Evolutionary conservation across 92 coral and sea anemone species (phyloP), one percentile per base, ranked within the genome.

Genomic region (Epizoanthus ramosus): DNA sequence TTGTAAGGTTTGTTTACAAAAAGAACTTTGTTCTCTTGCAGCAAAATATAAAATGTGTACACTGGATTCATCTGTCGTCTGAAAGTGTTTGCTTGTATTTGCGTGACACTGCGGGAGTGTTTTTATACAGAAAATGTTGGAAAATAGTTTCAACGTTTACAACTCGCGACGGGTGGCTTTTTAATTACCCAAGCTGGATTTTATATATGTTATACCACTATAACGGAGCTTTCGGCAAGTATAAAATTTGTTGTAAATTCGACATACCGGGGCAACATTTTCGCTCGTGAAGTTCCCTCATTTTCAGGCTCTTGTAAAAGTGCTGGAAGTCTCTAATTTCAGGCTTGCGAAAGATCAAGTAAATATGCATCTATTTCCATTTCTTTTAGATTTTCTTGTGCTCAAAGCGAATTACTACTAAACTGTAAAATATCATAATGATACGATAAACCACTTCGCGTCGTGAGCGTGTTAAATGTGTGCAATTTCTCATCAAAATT

Each of bases 141-240:
- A 67, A 67, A 67, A 13, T 67, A 25, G 41, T 50, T 21, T 10
- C 39, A 1, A n/a, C 52, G 43, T 67, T 67, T 28, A 2, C 43
- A 6, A n/a, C 72, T 23, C 72, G 13, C 72, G n/a, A 67, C 72
- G 72, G 22, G 72, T 67, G n/a, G 72, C 12, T 66, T 66, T 66
- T 66, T 4, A 66, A 66, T 66, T 66, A 66, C 71, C 71, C 71
- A n/a, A n/a, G n/a, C n/a, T n/a, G n/a, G n/a, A n/a, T n/a, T n/a
- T n/a, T n/a, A n/a, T n/a, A n/a, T n/a, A 66, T 25, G 41, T 66
- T 66, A 8, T 25, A 66, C 6, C 52, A 37, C 73, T 10, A 13
- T 33, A 68, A 31, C 17, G 14, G 8, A 25, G 45, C 73, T 68
- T 68, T 37, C 73, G 6, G 47, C 73, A 1, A 33, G 47, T 25